These are phyloP conservation scores for Hephaestus fuliginosus DNA, from an alignment of 2,797 vertebrate genomes.

Conservation along the genomic window DNA sequence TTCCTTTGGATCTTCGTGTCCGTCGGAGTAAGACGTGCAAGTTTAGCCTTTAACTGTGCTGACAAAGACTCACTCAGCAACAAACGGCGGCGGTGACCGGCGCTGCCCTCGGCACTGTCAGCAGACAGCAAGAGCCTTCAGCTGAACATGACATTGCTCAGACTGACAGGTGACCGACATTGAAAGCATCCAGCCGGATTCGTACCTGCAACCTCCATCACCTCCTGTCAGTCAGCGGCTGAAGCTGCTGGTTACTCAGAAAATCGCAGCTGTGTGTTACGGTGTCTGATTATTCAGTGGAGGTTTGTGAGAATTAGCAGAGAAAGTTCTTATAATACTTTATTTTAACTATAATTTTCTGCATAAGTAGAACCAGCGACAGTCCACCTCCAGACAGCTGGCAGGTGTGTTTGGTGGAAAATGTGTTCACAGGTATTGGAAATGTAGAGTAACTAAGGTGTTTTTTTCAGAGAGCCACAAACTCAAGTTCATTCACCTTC, in stretches of 20 bases:
- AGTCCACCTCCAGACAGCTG: not conserved
- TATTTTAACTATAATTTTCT: not conserved
- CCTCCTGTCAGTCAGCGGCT: slow-evolving; percentile 35
- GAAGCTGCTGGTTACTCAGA: not conserved
- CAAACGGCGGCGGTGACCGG: slow-evolving; percentile 6
- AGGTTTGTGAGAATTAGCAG: slow-evolving; percentile 18
- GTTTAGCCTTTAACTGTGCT: too few species aligned
- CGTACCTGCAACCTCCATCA: slow-evolving; percentile 49
- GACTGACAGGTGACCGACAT: slow-evolving; percentile 52
- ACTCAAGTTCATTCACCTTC: not conserved
- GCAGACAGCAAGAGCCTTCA: slow-evolving; percentile 6
- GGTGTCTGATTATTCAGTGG: slow-evolving; percentile 15
- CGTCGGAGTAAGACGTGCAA: too few species aligned
- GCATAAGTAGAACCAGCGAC: not conserved
- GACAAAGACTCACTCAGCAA: not conserved
- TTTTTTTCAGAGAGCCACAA: not conserved
- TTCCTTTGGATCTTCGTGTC: too few species aligned
- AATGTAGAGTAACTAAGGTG: not conserved
- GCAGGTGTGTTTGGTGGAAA: not conserved
- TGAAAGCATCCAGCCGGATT: slow-evolving; percentile 27
- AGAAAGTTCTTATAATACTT: not conserved
- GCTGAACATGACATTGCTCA: slow-evolving; percentile 7
- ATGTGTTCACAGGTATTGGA: not conserved
- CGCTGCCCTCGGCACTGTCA: not conserved
- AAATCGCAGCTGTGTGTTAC: not conserved